These are phyloP conservation scores for Drosophila monieri DNA, from an alignment of 2,888 invertebrate species.

Conservation along the genomic window DNA sequence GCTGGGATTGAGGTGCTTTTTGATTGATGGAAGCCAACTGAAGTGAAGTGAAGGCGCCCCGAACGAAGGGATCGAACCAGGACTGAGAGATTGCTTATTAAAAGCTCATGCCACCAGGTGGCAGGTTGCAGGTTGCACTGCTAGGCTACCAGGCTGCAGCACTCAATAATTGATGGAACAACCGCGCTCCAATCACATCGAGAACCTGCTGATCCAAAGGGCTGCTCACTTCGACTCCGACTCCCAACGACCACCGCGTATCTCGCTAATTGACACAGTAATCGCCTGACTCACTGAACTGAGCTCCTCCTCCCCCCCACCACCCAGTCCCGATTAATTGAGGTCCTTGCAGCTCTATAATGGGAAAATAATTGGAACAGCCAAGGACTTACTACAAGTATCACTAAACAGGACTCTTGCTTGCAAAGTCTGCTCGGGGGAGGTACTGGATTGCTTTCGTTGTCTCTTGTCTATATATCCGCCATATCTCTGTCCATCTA, in stretches of 20 bases:
- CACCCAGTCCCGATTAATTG: background rate
- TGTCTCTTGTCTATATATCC: background rate
- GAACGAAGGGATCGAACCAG: background rate
- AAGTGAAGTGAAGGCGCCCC: constrained; percentile 14
- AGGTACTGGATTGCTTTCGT: background rate
- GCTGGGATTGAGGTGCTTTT: constrained; percentile 42
- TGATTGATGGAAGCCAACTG: constrained; percentile 48
- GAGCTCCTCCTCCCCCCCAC: background rate
- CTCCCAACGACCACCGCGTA: background rate
- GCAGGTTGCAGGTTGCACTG: background rate
- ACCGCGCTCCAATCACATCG: constrained; percentile 3
- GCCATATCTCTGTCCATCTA: no score
- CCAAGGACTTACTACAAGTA: background rate
- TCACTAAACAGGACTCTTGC: no score
- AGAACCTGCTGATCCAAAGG: background rate
- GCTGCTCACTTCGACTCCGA: background rate
- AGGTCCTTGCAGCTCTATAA: background rate
- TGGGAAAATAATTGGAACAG: background rate
- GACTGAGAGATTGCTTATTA: constrained; percentile 29
- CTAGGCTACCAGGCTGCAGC: background rate
- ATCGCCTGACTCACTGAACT: constrained; percentile 9
- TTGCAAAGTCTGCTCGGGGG: background rate
- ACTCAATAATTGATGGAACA: constrained; percentile 25
- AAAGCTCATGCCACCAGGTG: constrained; percentile 16
- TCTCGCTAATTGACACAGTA: constrained; percentile 11